phyloP scores from a whole-genome alignment of 2,888 invertebrate species.

The Aspidiotus rigidus region DNA sequence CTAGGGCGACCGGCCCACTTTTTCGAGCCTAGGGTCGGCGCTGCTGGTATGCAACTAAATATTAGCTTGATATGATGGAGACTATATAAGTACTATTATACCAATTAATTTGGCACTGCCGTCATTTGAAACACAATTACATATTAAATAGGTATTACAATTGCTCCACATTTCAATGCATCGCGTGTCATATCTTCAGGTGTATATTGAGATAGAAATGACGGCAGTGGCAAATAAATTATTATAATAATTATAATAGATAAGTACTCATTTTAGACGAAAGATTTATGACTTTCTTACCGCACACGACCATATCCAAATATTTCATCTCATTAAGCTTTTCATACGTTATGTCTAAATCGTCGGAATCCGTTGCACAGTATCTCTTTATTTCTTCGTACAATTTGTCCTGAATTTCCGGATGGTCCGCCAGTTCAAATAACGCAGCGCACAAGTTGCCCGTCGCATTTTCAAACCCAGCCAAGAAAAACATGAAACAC shows the following conservation, averaged over 20 bases:
- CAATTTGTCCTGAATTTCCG: constrained; percentile 46
- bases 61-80: too few species aligned
- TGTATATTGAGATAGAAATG: too few species aligned
- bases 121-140: too few species aligned
- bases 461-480: constrained; percentile 50
- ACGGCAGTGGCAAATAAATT: too few species aligned
- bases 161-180: too few species aligned
- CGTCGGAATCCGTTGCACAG: constrained; percentile 43
- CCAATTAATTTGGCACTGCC: too few species aligned
- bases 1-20: too few species aligned
- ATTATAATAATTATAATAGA: neutral
- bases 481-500: constrained; percentile 47
- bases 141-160: too few species aligned
- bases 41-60: too few species aligned
- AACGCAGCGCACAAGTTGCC: constrained; percentile 51
- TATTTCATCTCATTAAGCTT: constrained; percentile 48
- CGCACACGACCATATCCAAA: constrained; percentile 49
- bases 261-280: neutral
- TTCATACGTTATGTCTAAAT: constrained; percentile 45
- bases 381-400: constrained; percentile 46
- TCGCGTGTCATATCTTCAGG: too few species aligned
- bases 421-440: constrained; percentile 50
- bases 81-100: too few species aligned
- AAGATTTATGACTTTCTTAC: constrained; percentile 40
- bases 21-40: too few species aligned